These are phyloP conservation scores for Meles meles DNA, from an alignment of 2,113 vertebrate species.

Conservation along the genomic window DNA sequence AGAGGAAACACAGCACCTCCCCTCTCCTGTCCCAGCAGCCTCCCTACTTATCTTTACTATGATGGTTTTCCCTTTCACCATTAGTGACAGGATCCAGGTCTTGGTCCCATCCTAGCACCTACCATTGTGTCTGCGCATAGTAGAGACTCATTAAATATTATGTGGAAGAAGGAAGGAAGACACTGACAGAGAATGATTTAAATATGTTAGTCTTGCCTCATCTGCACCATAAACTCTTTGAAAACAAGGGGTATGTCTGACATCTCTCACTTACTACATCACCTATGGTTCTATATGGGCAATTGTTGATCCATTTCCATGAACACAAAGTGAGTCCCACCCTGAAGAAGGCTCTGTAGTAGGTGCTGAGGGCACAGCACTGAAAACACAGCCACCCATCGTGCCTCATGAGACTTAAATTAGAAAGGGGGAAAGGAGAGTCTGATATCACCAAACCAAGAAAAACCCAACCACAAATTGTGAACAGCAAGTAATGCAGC, in stretches of 20 bases:
- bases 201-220: not conserved
- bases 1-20: not conserved
- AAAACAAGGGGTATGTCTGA: not conserved
- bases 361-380: not conserved
- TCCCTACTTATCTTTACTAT: not conserved
- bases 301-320: not conserved
- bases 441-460: not conserved
- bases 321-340: not conserved
- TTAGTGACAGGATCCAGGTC: not conserved
- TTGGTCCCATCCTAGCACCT: not conserved
- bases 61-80: not conserved
- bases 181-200: not conserved
- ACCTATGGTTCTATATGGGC: not conserved
- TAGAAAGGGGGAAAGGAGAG: conserved; percentile 12
- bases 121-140: not conserved
- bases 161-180: not conserved
- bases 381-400: not conserved
- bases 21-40: rapidly evolving
- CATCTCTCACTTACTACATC: not conserved
- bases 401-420: not conserved
- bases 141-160: not conserved
- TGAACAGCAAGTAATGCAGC: not conserved
- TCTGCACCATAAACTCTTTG: not conserved
- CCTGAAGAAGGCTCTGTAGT: not conserved
- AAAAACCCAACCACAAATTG: not conserved